phyloP scores from a whole-genome alignment of 37 sponge, comb jelly and placozoan genomes.

The Tethya wilhelma region DNA sequence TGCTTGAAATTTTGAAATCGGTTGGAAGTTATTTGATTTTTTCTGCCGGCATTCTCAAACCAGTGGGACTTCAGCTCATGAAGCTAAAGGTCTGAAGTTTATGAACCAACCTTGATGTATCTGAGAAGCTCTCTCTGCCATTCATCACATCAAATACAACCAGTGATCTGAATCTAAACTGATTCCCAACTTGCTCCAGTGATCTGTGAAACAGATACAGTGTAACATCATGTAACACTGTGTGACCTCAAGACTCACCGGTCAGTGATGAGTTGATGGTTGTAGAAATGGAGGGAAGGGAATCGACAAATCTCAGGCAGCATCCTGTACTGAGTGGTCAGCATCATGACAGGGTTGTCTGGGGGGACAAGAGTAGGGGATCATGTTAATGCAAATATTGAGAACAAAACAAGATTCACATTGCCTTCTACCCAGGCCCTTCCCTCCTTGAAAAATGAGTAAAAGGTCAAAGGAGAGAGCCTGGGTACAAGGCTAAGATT shows the following conservation, averaged over 20 bases:
- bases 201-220: not conserved
- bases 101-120: no score
- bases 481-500: not conserved
- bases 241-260: not conserved
- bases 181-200: not conserved
- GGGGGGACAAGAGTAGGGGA: no score
- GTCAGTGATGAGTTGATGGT: constrained; percentile 39
- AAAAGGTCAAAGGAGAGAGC: no score
- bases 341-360: constrained; percentile 66
- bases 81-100: no score
- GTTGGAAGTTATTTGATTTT: no score
- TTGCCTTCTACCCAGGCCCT: no score
- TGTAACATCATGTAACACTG: not conserved
- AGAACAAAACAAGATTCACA: no score
- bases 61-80: no score
- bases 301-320: constrained; percentile 77
- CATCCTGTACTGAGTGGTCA: constrained; percentile 84
- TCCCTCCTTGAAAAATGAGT: no score
- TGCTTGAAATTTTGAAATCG: no score
- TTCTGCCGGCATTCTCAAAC: no score
- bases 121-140: not conserved
- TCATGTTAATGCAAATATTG: no score
- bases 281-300: constrained; percentile 78
- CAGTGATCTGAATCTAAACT: not conserved
- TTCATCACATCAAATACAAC: not conserved